Percentiles rank a stretch among this genome's conserved stretches.
phyloP scores from a whole-genome alignment of 1,140 invertebrate species.

The Riptortus pedestris region DNA sequence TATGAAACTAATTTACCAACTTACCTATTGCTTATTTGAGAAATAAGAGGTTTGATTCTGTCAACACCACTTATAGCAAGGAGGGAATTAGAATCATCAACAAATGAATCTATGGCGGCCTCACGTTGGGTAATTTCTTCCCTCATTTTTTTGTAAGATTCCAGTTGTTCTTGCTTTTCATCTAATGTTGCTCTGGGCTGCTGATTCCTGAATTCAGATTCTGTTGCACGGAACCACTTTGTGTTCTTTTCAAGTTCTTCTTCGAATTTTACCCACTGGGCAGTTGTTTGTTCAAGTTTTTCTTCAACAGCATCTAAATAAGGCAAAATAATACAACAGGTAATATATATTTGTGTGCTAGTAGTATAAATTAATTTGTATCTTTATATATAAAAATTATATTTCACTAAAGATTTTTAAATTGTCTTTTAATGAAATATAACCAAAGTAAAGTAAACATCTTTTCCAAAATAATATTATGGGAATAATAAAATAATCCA shows the following conservation, averaged over 20 bases:
- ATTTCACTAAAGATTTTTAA: too few species aligned
- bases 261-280: slow-evolving; percentile 83
- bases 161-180: slow-evolving; percentile 70
- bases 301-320: slow-evolving; percentile 45
- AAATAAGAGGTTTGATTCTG: slow-evolving; percentile 74
- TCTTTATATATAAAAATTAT: neutral
- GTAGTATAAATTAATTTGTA: neutral
- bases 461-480: too few species aligned
- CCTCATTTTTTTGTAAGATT: slow-evolving; percentile 59
- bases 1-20: too few species aligned
- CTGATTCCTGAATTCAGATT: slow-evolving; percentile 74
- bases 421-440: too few species aligned
- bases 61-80: slow-evolving; percentile 75
- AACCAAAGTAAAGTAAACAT: too few species aligned
- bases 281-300: slow-evolving; percentile 59
- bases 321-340: slow-evolving; percentile 26
- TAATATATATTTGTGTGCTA: neutral
- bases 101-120: slow-evolving; percentile 73
- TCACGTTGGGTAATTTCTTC: slow-evolving; percentile 65
- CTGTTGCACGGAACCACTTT: slow-evolving; percentile 74
- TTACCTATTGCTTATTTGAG: slow-evolving; percentile 71
- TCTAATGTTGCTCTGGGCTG: slow-evolving; percentile 64
- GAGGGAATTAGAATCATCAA: slow-evolving; percentile 78
- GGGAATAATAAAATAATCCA: too few species aligned
- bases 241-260: slow-evolving; percentile 61